Percentiles rank a stretch among this genome's conserved stretches.
Conservation (phyloP, 2,113 vertebrate species). For the Apteryx owenii region DNA sequence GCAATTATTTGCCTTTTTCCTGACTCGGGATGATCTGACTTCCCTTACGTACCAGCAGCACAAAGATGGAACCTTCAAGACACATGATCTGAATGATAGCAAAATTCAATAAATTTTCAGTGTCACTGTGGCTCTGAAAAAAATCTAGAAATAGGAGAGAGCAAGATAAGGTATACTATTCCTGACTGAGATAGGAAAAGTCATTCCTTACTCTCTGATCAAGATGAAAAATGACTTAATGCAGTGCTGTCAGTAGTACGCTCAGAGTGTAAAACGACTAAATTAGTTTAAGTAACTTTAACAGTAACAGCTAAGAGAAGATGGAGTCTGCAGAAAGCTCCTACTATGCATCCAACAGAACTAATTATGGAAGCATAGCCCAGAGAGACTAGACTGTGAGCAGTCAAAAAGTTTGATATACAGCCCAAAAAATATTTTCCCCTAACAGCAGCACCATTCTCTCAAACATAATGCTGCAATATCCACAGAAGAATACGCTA, state of each 20-base stretch:
- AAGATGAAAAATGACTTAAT: background rate
- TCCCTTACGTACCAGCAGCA: background rate
- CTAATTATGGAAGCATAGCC: background rate
- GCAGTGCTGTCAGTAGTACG: background rate
- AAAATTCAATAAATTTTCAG: background rate
- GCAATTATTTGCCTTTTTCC: background rate
- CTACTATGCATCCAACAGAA: accelerated
- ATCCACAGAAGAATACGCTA: accelerated
- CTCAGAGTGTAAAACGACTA: background rate
- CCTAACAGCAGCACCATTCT: background rate
- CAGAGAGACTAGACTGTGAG: background rate
- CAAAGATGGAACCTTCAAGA: background rate
- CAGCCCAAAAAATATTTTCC: background rate
- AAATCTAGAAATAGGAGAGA: background rate
- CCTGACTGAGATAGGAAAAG: background rate
- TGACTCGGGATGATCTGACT: background rate
- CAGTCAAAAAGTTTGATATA: background rate
- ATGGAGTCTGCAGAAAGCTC: background rate
- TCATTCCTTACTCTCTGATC: background rate
- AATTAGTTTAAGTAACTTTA: background rate
- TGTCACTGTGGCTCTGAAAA: background rate
- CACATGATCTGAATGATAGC: background rate
- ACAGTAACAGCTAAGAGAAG: background rate
- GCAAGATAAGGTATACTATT: background rate
- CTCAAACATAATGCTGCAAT: background rate